Evolutionary conservation across 1,140 invertebrate species (phyloP).

Genomic region (Trachymyrmex septentrionalis): DNA sequence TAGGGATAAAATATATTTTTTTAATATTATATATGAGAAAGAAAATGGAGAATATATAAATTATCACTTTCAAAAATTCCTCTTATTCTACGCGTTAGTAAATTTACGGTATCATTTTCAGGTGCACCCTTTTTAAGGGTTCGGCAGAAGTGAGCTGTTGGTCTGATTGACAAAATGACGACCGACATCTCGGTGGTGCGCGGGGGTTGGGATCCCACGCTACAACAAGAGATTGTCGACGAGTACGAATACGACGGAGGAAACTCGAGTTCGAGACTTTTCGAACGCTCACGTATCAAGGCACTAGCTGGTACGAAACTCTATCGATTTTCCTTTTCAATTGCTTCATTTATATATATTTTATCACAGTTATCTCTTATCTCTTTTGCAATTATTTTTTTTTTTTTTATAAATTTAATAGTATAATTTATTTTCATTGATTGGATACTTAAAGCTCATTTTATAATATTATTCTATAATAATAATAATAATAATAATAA

Average conservation of each 20-base stretch:
- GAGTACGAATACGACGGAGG: conserved; percentile 99
- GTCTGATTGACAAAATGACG: conserved; percentile 92
- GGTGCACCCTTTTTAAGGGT: conserved; percentile 82
- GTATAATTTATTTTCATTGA: background rate
- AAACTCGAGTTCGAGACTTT: conserved; percentile 98
- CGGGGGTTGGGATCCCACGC: conserved; percentile 93
- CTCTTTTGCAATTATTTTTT: background rate
- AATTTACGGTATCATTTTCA: conserved; percentile 70
- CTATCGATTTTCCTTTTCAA: background rate
- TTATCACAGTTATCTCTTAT: background rate
- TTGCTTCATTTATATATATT: background rate
- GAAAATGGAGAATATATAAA: background rate
- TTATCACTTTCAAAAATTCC: background rate
- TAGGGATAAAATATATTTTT: background rate
- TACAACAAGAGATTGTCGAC: conserved; percentile 96
- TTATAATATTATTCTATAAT: background rate
- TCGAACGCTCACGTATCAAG: conserved; percentile 99
- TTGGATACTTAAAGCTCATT: background rate
- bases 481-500: background rate
- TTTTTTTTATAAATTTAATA: background rate
- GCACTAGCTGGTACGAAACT: conserved; percentile 95
- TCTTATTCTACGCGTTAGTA: background rate
- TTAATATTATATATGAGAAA: background rate
- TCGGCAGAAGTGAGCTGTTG: conserved; percentile 81
- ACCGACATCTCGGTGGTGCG: conserved; percentile 98